A percentile compares a stretch with the other conserved stretches of the same genome.
Evolutionary conservation across 2,888 invertebrate species (phyloP).

Genomic region (Caenorhabditis sp.): DNA sequence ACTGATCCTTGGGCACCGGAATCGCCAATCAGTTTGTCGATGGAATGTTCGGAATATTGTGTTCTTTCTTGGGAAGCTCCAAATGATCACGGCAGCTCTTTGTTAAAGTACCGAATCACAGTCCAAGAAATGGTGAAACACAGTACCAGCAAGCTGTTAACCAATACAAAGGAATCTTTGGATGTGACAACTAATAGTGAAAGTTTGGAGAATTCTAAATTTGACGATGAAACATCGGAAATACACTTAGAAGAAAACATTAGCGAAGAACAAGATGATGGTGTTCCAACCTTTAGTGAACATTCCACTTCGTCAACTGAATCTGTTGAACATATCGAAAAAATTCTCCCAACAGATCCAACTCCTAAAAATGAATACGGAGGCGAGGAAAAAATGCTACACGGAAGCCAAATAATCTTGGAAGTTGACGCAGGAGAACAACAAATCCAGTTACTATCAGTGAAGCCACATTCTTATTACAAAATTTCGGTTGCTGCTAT

Average conservation of each 20-base stretch:
- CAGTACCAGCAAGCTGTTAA: not conserved
- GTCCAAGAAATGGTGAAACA: slow-evolving; percentile 58
- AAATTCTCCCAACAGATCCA: slow-evolving; percentile 38
- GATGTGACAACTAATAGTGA: not conserved
- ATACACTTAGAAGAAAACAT: too few species aligned
- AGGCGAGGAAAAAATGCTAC: slow-evolving; percentile 20
- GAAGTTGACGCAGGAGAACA: slow-evolving; percentile 58
- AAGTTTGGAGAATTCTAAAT: too few species aligned
- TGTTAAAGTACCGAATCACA: slow-evolving; percentile 68
- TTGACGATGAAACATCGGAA: too few species aligned
- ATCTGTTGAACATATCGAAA: not conserved
- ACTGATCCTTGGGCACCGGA: slow-evolving; percentile 75
- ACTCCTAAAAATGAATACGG: not conserved
- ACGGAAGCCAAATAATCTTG: slow-evolving; percentile 20
- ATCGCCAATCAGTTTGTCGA: slow-evolving; percentile 63
- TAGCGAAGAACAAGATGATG: not conserved
- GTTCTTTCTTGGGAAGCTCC: slow-evolving; percentile 75
- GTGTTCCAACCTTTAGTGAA: not conserved
- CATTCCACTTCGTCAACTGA: not conserved
- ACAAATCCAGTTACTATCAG: slow-evolving; percentile 80
- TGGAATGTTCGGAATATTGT: slow-evolving; percentile 73
- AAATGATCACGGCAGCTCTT: slow-evolving; percentile 73
- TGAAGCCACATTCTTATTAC: slow-evolving; percentile 91
- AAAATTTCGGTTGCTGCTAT: slow-evolving; percentile 91
- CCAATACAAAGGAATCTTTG: not conserved